These are phyloP conservation scores for Clanis bilineata DNA, from an alignment of 2,888 invertebrate genomes.

Conservation along the genomic window DNA sequence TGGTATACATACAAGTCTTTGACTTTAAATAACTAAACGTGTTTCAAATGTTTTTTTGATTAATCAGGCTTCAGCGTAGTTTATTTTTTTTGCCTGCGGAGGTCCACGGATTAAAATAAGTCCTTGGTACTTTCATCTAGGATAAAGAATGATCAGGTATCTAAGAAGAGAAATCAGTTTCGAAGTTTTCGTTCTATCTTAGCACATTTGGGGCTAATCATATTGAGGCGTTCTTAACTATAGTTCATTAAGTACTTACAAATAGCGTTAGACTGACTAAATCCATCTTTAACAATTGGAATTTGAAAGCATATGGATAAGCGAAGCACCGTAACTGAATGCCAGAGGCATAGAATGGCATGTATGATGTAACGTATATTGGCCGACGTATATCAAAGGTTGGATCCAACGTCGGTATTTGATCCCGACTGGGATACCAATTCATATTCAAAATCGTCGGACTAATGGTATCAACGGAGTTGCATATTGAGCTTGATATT, in stretches of 20 bases:
- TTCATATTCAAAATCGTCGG: conserved; percentile 41
- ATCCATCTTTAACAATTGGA: neutral
- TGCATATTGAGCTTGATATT: conserved; percentile 31
- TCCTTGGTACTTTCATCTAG: no score
- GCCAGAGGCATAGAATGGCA: neutral
- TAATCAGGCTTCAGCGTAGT: no score
- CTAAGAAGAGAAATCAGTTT: no score
- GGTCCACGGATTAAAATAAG: no score
- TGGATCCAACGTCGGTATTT: conserved; percentile 13
- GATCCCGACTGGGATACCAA: conserved; percentile 26
- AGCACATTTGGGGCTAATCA: no score
- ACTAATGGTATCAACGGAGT: conserved; percentile 35
- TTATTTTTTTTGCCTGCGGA: no score
- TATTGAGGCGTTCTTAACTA: no score
- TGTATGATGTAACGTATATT: neutral
- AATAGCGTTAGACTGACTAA: neutral
- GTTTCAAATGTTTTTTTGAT: no score
- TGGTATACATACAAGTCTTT: no score
- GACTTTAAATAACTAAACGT: no score
- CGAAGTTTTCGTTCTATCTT: no score
- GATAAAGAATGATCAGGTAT: no score
- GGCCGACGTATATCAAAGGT: neutral
- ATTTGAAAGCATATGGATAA: neutral
- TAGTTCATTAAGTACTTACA: neutral
- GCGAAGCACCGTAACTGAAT: neutral